Evolutionary conservation across 2,888 invertebrate species (phyloP).

Genomic region (Tuta absoluta): DNA sequence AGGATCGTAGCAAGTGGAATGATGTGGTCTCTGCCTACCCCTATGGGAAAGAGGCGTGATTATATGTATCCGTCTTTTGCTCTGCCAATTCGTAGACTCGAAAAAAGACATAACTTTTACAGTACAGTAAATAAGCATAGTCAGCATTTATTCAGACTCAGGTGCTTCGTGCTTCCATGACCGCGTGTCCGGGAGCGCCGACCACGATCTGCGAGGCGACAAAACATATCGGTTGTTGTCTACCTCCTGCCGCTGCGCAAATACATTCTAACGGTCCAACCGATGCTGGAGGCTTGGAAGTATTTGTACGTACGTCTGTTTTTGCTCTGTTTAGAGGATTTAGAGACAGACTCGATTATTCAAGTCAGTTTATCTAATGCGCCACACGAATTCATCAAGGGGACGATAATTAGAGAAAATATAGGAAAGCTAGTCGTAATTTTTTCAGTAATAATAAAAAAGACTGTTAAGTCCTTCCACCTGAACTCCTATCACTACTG

Average conservation of each 20-base stretch:
- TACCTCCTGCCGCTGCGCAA: constrained; percentile 20
- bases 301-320: constrained; percentile 12
- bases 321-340: constrained; percentile 1
- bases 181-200: constrained; percentile 47
- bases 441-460: no score
- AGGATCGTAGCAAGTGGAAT: no score
- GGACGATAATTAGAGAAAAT: no score
- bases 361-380: not conserved
- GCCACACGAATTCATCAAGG: not conserved
- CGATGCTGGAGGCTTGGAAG: constrained; percentile 7
- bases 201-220: constrained; percentile 63
- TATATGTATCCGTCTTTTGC: no score
- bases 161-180: constrained; percentile 32
- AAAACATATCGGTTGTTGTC: constrained; percentile 71
- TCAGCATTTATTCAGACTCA: not conserved
- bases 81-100: no score
- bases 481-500: no score
- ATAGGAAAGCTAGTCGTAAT: no score
- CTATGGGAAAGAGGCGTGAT: no score
- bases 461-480: no score
- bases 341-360: not conserved
- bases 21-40: no score
- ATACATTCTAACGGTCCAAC: constrained; percentile 22
- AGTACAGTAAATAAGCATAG: no score
- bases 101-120: no score